phyloP scores from a whole-genome alignment of 2,888 invertebrate species.

The Strigamia transsilvanica region DNA sequence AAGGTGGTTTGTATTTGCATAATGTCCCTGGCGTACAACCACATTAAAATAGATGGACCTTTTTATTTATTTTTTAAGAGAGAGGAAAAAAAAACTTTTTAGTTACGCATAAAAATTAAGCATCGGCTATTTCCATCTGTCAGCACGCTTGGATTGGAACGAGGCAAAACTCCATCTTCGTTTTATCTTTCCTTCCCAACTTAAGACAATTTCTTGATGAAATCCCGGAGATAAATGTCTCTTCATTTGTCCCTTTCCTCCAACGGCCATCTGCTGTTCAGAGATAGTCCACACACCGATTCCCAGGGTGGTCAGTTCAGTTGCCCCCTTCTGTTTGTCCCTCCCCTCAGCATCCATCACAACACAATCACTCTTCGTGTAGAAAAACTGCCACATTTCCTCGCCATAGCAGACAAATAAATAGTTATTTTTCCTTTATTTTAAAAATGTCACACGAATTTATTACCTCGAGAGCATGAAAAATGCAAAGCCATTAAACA shows the following conservation, averaged over 20 bases:
- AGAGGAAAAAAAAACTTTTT: not conserved
- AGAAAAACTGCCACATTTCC: not conserved
- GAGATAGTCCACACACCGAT: slow-evolving; percentile 6
- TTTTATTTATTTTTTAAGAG: not conserved
- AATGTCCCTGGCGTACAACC: slow-evolving; percentile 8
- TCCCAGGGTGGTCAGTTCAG: slow-evolving; percentile 8
- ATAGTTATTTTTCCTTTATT: not conserved
- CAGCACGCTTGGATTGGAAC: not conserved
- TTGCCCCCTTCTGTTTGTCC: slow-evolving; percentile 6
- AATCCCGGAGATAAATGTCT: slow-evolving; percentile 8
- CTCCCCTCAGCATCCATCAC: slow-evolving; percentile 3
- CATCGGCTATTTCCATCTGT: not conserved
- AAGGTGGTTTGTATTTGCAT: slow-evolving; percentile 8
- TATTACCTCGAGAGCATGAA: too few species aligned
- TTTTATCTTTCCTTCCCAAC: not conserved
- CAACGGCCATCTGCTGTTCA: not conserved
- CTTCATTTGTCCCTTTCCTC: slow-evolving; percentile 8
- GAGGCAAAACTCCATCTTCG: not conserved
- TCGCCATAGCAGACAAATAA: not conserved
- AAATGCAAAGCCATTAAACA: too few species aligned
- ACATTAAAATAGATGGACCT: slow-evolving; percentile 3
- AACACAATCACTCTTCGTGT: slow-evolving; percentile 35
- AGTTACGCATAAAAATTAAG: not conserved
- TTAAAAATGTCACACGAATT: not conserved
- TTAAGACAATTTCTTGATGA: slow-evolving; percentile 1